Evolutionary conservation across 2,113 vertebrate genomes (phyloP), one percentile per base, ranked within the genome.

Genomic region (Pogona vitticeps): DNA sequence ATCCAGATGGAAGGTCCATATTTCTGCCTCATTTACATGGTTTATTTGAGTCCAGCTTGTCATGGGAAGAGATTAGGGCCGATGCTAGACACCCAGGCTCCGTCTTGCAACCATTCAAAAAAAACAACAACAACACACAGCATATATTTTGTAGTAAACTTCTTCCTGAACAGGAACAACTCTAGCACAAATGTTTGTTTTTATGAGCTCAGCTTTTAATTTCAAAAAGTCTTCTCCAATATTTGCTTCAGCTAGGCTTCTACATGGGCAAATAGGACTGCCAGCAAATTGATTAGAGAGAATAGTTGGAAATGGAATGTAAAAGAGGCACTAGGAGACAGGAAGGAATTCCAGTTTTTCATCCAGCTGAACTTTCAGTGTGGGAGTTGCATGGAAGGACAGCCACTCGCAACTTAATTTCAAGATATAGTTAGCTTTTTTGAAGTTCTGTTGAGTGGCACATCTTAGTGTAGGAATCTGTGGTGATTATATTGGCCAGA

Each of bases 141-240:
- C n/a, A n/a, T n/a, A n/a, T n/a, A 5, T 71, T 89, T 33, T 26
- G 33, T 52, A 9, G 0, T 80, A 38, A 83, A 26, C 31, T 36
- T 23, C 56, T 58, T 12, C 56, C 9, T 15, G 17, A 15, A 58
- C 56, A 58, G 56, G 17, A 2, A 15, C 56, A 58, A 58, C 56
- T 58, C 76, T 83, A 26, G 40, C 52, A 52, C 59, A 83, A 2
- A 9, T 36, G 36, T 7, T 59, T 85, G 86, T 31, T 85, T 38
- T 79, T 92, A 59, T 86, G 70, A 88, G n/a, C 14, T 91, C 40
- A 65, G 36, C 36, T 13, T 91, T 89, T 86, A 17, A 76, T 84
- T 88, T 76, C 80, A 52, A 76, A 73, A 68, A 13, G 31, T 68
- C 70, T 86, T 86, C 82, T 8, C 68, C 40, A 76, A 40, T 58